phyloP scores from a whole-genome alignment of 2,888 invertebrate genomes.

The Taenaris catops region DNA sequence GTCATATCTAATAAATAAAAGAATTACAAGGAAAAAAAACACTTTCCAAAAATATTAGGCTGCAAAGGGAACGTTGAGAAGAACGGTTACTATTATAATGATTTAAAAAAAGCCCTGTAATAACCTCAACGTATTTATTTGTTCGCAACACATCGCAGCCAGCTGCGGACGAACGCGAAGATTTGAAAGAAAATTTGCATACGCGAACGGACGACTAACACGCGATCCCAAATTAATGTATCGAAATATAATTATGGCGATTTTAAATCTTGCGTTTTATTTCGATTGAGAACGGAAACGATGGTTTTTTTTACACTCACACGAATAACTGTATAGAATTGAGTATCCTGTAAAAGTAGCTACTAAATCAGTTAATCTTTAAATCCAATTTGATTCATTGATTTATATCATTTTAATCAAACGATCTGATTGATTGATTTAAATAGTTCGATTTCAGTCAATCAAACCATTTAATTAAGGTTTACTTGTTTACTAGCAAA shows the following conservation, averaged over 20 bases:
- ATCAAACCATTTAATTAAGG: too few species aligned
- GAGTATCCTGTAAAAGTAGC: conserved; percentile 4
- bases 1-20: too few species aligned
- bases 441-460: too few species aligned
- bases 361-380: neutral
- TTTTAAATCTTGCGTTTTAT: conserved; percentile 12
- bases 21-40: too few species aligned
- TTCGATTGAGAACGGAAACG: conserved; percentile 9
- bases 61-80: too few species aligned
- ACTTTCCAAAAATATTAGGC: too few species aligned
- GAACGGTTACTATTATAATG: too few species aligned
- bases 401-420: neutral
- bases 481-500: too few species aligned
- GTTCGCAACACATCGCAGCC: conserved; percentile 32
- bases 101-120: conserved; percentile 23
- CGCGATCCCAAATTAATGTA: conserved; percentile 30
- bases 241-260: conserved; percentile 15
- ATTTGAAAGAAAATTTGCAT: conserved; percentile 63
- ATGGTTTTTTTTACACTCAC: conserved; percentile 5
- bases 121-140: conserved; percentile 37
- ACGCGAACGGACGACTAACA: conserved; percentile 37
- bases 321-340: conserved; percentile 1
- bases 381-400: neutral
- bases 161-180: conserved; percentile 55
- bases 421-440: too few species aligned